A percentile compares a stretch with the other conserved stretches of the same genome.
phyloP scores from a whole-genome alignment of 2,888 invertebrate species.

The Trichogramma evanescens region DNA sequence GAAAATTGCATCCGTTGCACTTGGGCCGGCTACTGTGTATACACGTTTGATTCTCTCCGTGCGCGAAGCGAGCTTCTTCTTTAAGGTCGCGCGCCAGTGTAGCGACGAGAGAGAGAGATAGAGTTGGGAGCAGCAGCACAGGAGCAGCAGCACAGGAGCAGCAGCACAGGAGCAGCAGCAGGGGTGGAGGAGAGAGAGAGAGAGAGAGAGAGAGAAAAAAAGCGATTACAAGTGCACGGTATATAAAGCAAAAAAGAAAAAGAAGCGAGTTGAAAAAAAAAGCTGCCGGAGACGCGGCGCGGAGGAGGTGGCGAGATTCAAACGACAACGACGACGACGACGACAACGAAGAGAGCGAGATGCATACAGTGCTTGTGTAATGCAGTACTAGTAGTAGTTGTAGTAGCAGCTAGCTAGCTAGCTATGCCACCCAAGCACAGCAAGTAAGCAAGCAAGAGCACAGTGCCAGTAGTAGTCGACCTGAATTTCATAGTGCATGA shows the following conservation, averaged over 20 bases:
- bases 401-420: too few species aligned
- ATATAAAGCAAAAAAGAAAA: not conserved
- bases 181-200: not conserved
- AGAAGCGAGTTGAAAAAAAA: too few species aligned
- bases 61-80: too few species aligned
- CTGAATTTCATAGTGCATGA: constrained; percentile 33
- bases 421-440: too few species aligned
- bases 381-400: too few species aligned
- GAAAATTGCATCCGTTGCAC: too few species aligned
- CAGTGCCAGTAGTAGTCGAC: constrained; percentile 22
- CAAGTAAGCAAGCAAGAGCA: not conserved
- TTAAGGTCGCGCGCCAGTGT: too few species aligned
- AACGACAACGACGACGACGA: not conserved
- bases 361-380: too few species aligned
- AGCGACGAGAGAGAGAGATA: too few species aligned
- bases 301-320: not conserved
- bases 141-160: not conserved
- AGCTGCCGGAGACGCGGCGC: not conserved
- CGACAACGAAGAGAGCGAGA: not conserved
- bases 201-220: not conserved
- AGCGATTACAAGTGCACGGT: not conserved
- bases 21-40: too few species aligned
- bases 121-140: not conserved
- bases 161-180: not conserved
- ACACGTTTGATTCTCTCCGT: too few species aligned